Conservation (phyloP, 2,888 invertebrate species). For the Rutpela maculata region DNA sequence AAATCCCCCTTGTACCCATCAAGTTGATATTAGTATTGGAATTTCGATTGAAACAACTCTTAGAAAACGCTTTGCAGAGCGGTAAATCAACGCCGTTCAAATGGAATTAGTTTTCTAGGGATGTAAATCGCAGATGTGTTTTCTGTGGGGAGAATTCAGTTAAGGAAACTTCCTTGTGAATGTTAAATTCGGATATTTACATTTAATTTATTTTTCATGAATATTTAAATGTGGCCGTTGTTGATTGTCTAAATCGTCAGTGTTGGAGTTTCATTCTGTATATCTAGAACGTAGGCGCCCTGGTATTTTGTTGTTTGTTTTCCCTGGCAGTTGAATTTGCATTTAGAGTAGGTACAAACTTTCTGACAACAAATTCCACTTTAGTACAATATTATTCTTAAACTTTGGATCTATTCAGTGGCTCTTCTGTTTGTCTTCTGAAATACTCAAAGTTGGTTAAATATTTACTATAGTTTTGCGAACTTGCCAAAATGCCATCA, state of each 20-base stretch:
- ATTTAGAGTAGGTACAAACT: slow-evolving; percentile 72
- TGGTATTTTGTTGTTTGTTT: slow-evolving; percentile 66
- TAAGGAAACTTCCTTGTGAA: slow-evolving; percentile 57
- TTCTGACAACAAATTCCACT: slow-evolving; percentile 69
- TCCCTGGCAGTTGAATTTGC: slow-evolving; percentile 68
- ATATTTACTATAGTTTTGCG: slow-evolving; percentile 12
- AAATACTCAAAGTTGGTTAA: slow-evolving; percentile 46
- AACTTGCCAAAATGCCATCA: not conserved
- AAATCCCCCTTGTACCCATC: slow-evolving; percentile 50
- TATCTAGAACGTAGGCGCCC: slow-evolving; percentile 47
- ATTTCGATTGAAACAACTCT: slow-evolving; percentile 68
- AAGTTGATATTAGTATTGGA: slow-evolving; percentile 66
- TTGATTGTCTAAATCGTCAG: slow-evolving; percentile 56
- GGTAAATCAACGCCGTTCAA: slow-evolving; percentile 64
- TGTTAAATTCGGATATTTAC: slow-evolving; percentile 57
- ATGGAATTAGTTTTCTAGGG: slow-evolving; percentile 65
- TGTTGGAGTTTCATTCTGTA: slow-evolving; percentile 42
- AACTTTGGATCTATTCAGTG: slow-evolving; percentile 60
- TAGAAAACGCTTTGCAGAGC: slow-evolving; percentile 64
- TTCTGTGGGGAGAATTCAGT: slow-evolving; percentile 59
- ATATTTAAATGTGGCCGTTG: slow-evolving; percentile 61
- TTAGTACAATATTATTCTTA: slow-evolving; percentile 60
- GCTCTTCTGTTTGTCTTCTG: slow-evolving; percentile 55
- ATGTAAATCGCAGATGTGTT: slow-evolving; percentile 67
- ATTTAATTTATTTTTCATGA: slow-evolving; percentile 66